Percentiles rank a stretch among this genome's conserved stretches.
phyloP scores from a whole-genome alignment of 2,888 invertebrate genomes.

The Caenorhabditis sinica region DNA sequence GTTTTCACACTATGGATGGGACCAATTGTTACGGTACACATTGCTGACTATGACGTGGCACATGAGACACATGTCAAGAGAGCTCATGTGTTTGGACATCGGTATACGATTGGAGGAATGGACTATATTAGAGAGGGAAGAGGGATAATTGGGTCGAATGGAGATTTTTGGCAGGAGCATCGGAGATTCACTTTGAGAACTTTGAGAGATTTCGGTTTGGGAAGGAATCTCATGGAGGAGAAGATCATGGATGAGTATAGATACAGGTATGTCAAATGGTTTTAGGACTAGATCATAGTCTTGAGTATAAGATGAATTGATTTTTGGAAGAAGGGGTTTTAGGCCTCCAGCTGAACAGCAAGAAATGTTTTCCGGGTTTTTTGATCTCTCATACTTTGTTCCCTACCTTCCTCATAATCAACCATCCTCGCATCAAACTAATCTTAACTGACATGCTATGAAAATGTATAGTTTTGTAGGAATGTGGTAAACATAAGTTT shows the following conservation, averaged over 20 bases:
- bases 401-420: too few relatives aligned
- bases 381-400: too few relatives aligned
- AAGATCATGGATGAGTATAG: conserved; percentile 67
- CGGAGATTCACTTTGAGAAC: conserved; percentile 67
- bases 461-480: not conserved
- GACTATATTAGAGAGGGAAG: conserved; percentile 52
- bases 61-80: conserved; percentile 50
- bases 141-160: conserved; percentile 63
- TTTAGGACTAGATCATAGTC: too few relatives aligned
- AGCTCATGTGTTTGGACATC: conserved; percentile 32
- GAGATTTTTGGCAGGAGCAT: conserved; percentile 63
- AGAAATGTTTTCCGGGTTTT: too few relatives aligned
- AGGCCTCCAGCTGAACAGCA: too few relatives aligned
- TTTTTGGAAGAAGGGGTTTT: too few relatives aligned
- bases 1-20: conserved; percentile 63
- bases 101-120: conserved; percentile 31
- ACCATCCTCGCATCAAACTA: too few relatives aligned
- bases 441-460: too few relatives aligned
- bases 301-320: too few relatives aligned
- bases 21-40: conserved; percentile 42
- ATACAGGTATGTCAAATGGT: conserved; percentile 44
- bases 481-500: not conserved
- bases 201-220: conserved; percentile 69
- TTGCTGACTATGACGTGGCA: conserved; percentile 52
- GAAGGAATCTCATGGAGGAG: conserved; percentile 68